phyloP scores from a whole-genome alignment of 2,113 vertebrate species.

The Odocoileus virginianus region DNA sequence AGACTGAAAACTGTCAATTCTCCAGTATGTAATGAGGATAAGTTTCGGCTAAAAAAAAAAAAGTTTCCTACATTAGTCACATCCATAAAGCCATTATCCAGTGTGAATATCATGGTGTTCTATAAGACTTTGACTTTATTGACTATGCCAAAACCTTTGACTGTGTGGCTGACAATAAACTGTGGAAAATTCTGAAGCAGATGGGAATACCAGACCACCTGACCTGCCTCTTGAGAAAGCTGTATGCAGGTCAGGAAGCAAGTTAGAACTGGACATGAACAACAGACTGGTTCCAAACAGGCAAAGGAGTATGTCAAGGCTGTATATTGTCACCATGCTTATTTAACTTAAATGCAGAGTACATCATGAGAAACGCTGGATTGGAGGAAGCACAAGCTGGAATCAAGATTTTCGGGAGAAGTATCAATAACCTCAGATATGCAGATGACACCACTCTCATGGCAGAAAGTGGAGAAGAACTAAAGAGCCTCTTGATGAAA shows the following conservation, averaged over 20 bases:
- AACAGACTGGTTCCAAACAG: background rate
- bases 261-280: background rate
- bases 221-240: background rate
- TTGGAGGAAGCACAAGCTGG: background rate
- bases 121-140: background rate
- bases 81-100: background rate
- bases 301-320: background rate
- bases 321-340: background rate
- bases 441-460: background rate
- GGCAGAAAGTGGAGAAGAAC: background rate
- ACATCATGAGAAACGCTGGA: background rate
- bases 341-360: background rate
- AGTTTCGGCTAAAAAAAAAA: background rate
- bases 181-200: background rate
- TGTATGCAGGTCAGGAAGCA: background rate
- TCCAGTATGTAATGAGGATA: background rate
- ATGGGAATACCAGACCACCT: background rate
- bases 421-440: background rate
- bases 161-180: background rate
- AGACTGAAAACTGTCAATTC: background rate
- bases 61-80: background rate
- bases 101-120: background rate
- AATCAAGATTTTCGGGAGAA: background rate
- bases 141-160: background rate
- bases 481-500: too few relatives aligned